A percentile compares a stretch with the other conserved stretches of the same genome.
These are phyloP conservation scores for Drosophila burlai DNA, from an alignment of 1,140 invertebrate genomes.

Conservation along the genomic window DNA sequence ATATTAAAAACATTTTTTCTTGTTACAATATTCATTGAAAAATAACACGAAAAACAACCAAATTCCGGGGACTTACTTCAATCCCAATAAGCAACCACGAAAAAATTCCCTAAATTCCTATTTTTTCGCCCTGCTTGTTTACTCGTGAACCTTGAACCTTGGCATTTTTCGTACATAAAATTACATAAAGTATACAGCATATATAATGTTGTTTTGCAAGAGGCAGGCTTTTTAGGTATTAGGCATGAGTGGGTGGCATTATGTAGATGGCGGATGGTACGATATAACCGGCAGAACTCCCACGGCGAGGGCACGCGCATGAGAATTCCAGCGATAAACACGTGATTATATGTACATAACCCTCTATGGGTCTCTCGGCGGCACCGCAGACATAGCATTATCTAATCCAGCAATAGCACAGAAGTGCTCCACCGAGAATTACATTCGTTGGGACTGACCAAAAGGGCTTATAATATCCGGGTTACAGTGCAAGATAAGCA, in stretches of 20 bases:
- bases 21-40: not conserved
- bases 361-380: conserved; percentile 34
- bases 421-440: conserved; percentile 2
- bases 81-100: not conserved
- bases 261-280: conserved; percentile 26
- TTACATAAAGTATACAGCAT: conserved; percentile 25
- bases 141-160: conserved; percentile 69
- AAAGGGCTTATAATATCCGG: conserved; percentile 35
- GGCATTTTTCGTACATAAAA: conserved; percentile 59
- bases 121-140: conserved; percentile 17
- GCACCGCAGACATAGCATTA: conserved; percentile 26
- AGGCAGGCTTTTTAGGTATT: conserved; percentile 5
- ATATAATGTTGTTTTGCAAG: conserved; percentile 25
- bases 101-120: conserved; percentile 4
- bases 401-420: conserved; percentile 43
- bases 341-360: conserved; percentile 75
- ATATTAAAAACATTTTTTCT: no score
- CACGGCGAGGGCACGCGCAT: conserved; percentile 69
- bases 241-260: conserved; percentile 24
- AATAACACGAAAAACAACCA: not conserved
- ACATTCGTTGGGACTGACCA: conserved; percentile 33
- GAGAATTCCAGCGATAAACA: conserved; percentile 75
- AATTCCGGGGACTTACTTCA: not conserved
- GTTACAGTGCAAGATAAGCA: conserved; percentile 14
- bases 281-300: conserved; percentile 40